Evolutionary conservation across 2,888 invertebrate species (phyloP).

Genomic region (Cecidostiba fungosa): DNA sequence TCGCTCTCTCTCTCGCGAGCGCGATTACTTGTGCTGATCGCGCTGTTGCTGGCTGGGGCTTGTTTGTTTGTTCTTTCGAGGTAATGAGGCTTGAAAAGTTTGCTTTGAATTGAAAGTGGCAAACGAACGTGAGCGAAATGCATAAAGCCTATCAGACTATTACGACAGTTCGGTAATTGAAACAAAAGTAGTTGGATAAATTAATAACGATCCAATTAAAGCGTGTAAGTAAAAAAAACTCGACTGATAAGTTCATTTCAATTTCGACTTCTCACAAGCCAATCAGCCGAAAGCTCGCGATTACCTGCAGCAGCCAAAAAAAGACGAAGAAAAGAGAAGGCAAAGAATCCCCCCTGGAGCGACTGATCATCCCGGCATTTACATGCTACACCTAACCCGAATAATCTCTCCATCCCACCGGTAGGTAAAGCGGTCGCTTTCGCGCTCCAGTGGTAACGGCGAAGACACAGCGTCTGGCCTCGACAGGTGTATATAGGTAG

Average conservation of each 20-base stretch:
- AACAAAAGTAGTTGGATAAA: too few species aligned
- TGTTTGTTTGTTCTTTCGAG: background rate
- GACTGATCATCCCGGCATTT: background rate
- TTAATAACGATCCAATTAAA: too few species aligned
- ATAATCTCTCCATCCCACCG: conserved; percentile 11
- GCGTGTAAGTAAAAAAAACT: too few species aligned
- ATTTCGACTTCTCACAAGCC: too few species aligned
- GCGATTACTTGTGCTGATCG: background rate
- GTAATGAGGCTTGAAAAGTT: background rate
- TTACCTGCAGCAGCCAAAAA: background rate
- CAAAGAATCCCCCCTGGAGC: background rate
- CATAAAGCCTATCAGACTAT: too few species aligned
- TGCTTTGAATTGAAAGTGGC: background rate
- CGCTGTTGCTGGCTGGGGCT: background rate
- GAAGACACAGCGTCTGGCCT: conserved; percentile 25
- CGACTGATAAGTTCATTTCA: too few species aligned
- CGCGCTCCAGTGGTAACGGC: conserved; percentile 44
- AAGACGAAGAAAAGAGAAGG: background rate
- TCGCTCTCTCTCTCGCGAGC: too few species aligned
- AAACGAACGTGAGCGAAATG: background rate
- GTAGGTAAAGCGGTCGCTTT: conserved; percentile 34
- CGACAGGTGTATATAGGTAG: conserved; percentile 55
- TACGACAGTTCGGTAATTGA: too few species aligned
- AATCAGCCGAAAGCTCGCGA: background rate
- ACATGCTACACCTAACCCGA: conserved; percentile 10